A percentile compares a stretch with the other conserved stretches of the same genome.
phyloP scores from a whole-genome alignment of 2,113 vertebrate genomes.

The Trogon melanurus region DNA sequence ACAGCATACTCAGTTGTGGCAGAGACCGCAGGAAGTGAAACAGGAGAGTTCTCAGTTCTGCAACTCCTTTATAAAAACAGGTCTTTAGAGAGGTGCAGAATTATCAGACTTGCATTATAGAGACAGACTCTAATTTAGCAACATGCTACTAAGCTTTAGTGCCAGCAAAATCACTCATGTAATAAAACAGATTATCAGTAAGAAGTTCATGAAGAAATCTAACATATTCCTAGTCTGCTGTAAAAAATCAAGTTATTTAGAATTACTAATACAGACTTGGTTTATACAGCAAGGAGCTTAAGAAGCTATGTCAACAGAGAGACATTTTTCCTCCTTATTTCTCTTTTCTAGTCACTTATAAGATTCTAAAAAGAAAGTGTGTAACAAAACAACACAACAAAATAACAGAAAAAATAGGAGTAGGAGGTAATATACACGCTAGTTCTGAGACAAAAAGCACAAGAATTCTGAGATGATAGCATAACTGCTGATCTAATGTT shows the following conservation, averaged over 20 bases:
- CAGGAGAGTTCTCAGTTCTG: not conserved
- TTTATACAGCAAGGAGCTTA: not conserved
- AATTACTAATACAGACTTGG: not conserved
- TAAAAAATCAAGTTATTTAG: not conserved
- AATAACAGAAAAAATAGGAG: not conserved
- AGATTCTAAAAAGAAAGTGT: not conserved
- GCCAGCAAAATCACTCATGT: not conserved
- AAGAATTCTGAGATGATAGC: not conserved
- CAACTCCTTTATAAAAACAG: not conserved
- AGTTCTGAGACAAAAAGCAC: not conserved
- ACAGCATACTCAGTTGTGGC: not conserved
- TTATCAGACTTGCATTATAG: not conserved
- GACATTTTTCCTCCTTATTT: not conserved
- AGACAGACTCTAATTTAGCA: not conserved
- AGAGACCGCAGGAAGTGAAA: not conserved
- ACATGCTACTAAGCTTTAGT: not conserved
- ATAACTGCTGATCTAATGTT: not conserved
- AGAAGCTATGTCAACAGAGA: not conserved
- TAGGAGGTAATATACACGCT: not conserved
- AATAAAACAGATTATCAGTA: not conserved
- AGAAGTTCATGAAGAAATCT: not conserved
- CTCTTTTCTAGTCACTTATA: not conserved
- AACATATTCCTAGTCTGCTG: not conserved
- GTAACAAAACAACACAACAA: not conserved
- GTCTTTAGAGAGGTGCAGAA: not conserved